Base-by-base conservation (phyloP, 1,140 invertebrate species). In the Tetramorium simillimum region DNA sequence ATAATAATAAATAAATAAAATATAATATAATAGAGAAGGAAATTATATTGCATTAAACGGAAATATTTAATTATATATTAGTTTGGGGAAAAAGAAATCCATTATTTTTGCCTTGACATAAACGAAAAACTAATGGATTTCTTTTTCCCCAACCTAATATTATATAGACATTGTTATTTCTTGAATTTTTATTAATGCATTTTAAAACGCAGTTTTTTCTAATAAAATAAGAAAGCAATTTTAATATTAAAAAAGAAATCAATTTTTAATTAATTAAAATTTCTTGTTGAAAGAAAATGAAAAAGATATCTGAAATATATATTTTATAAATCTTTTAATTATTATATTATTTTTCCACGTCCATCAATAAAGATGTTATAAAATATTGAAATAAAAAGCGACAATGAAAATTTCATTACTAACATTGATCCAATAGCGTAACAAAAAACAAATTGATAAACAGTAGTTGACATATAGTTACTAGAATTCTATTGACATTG, bases 401-500 rank as follows among this genome's bases (percentile, higher is more conserved):
- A 5, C 5, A 37, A 24, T 9, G 4, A 60, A 18, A 60, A 24
- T 60, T 72, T 37, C 16, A 76, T 58, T 21, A 40, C 7, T 43
- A 43, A 4, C 12, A 62, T n/a, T 62, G 40, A 16, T 21, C 3
- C 4, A 12, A 21, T 21, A 28, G 18, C 28, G 0, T 14, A 33
- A 53, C 6, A 51, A 1, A 24, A 2, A 18, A n/a, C 5, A 28
- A 63, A 33, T 43, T 33, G 33, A 69, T 21, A 40, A 58, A 70
- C 46, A 46, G 40, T 24, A 80, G 16, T 46, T 46, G 24, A 37
- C 18, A 16, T 33, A 4, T 33, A 33, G 33, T 33, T 21, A 33
- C 4, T 53, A 40, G 14, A 84, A 46, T 82, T 46, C 24, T 56
- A 84, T 49, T 84, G 56, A 73, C 51, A 73, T 73, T 73, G 53